Conservation (phyloP, 2,113 vertebrate genomes). For the Pluvialis apricaria region DNA sequence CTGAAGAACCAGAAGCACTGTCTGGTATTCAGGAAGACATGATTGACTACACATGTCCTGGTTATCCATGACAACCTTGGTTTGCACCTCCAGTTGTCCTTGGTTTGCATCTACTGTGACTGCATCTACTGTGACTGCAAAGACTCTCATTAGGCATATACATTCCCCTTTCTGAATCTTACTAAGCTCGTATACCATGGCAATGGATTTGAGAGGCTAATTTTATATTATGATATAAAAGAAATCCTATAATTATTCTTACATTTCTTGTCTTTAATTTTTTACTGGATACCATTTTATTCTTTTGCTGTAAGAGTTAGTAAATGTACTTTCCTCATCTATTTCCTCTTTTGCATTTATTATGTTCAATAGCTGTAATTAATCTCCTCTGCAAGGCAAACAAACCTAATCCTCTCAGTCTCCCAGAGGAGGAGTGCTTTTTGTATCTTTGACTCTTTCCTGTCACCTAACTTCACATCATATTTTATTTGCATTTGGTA, state of each 20-base stretch:
- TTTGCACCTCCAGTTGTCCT: background rate
- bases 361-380: constrained; percentile 2
- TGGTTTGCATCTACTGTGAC: background rate
- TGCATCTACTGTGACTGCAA: background rate
- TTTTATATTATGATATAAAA: background rate
- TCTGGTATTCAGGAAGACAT: background rate
- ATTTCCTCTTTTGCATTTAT: background rate
- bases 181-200: background rate
- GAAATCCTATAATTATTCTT: background rate
- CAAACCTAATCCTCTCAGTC: background rate
- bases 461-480: background rate
- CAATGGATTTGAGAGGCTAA: background rate
- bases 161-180: background rate
- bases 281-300: background rate
- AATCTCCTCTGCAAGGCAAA: constrained; percentile 35
- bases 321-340: background rate
- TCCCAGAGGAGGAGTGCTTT: background rate
- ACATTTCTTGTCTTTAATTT: background rate
- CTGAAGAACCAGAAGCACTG: background rate
- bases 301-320: background rate
- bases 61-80: background rate
- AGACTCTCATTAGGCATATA: background rate
- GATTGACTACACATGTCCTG: background rate
- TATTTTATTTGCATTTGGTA: background rate
- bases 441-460: constrained; percentile 13